These are phyloP conservation scores for Cataglyphis cursor DNA, from an alignment of 2,888 invertebrate genomes.

Conservation along the genomic window DNA sequence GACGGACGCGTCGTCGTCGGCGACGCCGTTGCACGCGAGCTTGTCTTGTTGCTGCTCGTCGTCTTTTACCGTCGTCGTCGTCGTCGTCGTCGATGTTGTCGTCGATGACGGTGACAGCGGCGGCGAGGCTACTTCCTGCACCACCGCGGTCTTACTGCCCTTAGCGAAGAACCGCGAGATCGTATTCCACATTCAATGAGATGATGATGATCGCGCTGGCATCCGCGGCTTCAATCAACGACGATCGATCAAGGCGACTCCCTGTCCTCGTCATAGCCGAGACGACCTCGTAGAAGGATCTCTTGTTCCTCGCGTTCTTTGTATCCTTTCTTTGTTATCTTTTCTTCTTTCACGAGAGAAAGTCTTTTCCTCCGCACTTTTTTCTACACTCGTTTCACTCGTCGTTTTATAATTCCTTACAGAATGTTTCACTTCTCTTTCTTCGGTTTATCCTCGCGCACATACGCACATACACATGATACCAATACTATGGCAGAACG, in stretches of 20 bases:
- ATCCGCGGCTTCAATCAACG: conserved; percentile 53
- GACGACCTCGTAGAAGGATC: neutral
- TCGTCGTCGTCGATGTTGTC: conserved; percentile 3
- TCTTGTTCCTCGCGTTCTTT: neutral
- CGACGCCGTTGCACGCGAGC: conserved; percentile 76
- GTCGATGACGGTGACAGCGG: conserved; percentile 41
- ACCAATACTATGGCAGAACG: neutral
- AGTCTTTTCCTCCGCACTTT: neutral
- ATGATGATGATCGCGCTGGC: conserved; percentile 63
- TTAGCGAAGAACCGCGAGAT: conserved; percentile 85
- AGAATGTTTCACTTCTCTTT: neutral
- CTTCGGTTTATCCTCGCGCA: conserved; percentile 4
- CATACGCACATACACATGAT: conserved; percentile 18
- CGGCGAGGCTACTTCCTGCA: conserved; percentile 75
- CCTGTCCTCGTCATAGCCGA: conserved; percentile 78
- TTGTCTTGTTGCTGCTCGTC: conserved; percentile 59
- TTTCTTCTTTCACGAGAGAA: too few relatives aligned
- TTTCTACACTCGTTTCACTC: neutral
- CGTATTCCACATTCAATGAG: conserved; percentile 86
- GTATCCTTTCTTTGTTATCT: neutral
- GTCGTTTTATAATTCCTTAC: neutral
- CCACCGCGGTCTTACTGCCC: conserved; percentile 78
- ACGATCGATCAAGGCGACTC: conserved; percentile 67
- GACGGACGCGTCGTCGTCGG: conserved; percentile 76
- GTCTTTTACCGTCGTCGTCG: conserved; percentile 16